Base-by-base conservation (phyloP, 1,140 invertebrate genomes). In the Brachionus plicatilis region DNA sequence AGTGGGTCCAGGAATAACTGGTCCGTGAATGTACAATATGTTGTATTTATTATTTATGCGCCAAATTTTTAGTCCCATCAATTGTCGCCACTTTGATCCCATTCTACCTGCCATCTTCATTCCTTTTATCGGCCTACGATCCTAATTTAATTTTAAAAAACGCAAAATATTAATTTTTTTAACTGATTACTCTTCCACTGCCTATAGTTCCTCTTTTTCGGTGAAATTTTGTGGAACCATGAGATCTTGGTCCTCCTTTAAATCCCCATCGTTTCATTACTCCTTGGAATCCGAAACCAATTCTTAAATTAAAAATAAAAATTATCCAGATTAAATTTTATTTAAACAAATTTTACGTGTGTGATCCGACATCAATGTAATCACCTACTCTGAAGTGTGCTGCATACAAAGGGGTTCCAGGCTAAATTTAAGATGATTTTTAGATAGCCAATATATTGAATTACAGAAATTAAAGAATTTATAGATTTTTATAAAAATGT, bases 21-120 rank as follows among this genome's bases (percentile, higher is more conserved):
- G 91, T n/a, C 95, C 95, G 85, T 92, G 88, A 9, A 97, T 93
- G 92, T 94, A 99, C 24, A 99, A 90, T 0, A 98, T 93, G 91
- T 98, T 97, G 88, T 96, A 93, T 88, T 96, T 95, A 12, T 94
- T 95, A 88, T 98, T 97, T 50, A 98, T 95, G 85, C 96, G 92
- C 88, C 94, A 92, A 86, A 99, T 93, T 76, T 93, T 93, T 6
- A 95, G 88, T 24, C 95, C 96, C 87, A 91, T 91, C 12, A 92
- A 86, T 45, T 91, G 91, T 85, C 94, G 91, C 91, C 92, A 88
- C 65, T 94, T 85, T 90, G 90, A 90, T 87, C 97, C 97, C 96
- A 99, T 98, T 87, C 97, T 94, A 45, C 97, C 97, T 56, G 96
- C 95, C 93, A 99, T 92, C 91, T 97, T 96, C 37, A 94, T 96